Evolutionary conservation across 2,888 invertebrate species (phyloP).

Genomic region (Dryobotodes eremita): DNA sequence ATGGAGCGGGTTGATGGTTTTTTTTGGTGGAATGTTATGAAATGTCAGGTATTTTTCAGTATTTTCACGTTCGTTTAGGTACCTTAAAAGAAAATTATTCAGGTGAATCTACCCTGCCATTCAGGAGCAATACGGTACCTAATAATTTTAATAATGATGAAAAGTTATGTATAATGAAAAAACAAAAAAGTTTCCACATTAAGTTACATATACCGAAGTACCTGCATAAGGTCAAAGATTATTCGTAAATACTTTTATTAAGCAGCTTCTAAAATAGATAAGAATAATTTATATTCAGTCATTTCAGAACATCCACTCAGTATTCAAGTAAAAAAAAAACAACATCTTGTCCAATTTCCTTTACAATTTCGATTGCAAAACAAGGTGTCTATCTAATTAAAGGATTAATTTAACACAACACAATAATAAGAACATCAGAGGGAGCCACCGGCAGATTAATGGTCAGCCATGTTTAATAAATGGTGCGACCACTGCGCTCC

Average conservation of each 20-base stretch:
- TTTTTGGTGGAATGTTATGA: conserved; percentile 34
- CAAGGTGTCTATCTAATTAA: conserved; percentile 63
- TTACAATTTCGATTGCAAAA: conserved; percentile 48
- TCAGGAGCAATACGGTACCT: background rate
- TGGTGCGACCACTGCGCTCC: conserved; percentile 67
- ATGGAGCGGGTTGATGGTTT: conserved; percentile 49
- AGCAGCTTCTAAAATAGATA: background rate
- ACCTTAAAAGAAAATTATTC: background rate
- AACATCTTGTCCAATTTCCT: conserved; percentile 40
- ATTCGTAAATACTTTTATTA: background rate
- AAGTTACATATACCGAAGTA: background rate
- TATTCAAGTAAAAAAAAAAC: conserved; percentile 7
- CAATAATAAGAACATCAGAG: conserved; percentile 74
- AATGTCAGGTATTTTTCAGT: conserved; percentile 8
- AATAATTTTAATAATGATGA: background rate
- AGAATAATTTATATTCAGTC: background rate
- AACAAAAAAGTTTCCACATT: background rate
- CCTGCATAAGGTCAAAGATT: background rate
- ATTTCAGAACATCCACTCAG: background rate
- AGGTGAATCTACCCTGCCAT: background rate
- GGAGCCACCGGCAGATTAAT: conserved; percentile 74
- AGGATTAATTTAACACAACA: conserved; percentile 71
- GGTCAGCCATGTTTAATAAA: conserved; percentile 71
- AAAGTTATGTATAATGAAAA: background rate
- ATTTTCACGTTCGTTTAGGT: conserved; percentile 8